Conservation (phyloP, 2,113 vertebrate species). For the Takifugu bimaculatus region DNA sequence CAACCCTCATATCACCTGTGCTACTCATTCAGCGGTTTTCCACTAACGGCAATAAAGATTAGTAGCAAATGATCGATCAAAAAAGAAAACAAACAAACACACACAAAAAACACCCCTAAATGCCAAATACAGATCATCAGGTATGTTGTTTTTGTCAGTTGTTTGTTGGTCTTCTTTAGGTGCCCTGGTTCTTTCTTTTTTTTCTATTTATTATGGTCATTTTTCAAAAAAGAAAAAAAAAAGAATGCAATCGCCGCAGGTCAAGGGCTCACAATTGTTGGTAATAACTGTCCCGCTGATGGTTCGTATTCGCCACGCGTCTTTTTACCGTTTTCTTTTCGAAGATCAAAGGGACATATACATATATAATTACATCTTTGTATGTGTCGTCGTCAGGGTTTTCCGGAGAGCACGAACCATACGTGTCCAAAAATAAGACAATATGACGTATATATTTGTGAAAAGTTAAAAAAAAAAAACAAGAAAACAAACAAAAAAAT, state of each 20-base stretch:
- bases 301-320: conserved; percentile 57
- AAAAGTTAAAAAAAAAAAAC: conserved; percentile 10
- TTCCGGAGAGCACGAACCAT: conserved; percentile 53
- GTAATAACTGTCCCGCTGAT: conserved; percentile 48
- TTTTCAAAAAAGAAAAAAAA: conserved; percentile 39
- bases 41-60: conserved; percentile 64
- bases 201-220: conserved; percentile 19
- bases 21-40: conserved; percentile 49
- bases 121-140: conserved; percentile 62
- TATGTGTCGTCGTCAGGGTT: conserved; percentile 62
- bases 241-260: conserved; percentile 63
- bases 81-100: conserved; percentile 25
- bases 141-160: conserved; percentile 30
- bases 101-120: conserved; percentile 29
- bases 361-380: conserved; percentile 59
- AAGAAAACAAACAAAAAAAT: not conserved
- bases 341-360: conserved; percentile 46
- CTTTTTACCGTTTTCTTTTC: conserved; percentile 47
- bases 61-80: conserved; percentile 46
- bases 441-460: conserved; percentile 60
- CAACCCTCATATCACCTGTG: conserved; percentile 30
- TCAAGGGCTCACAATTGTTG: conserved; percentile 74
- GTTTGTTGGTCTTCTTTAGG: conserved; percentile 33
- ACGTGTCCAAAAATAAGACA: conserved; percentile 60
- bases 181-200: conserved; percentile 39